Base-by-base conservation (phyloP, 1,140 invertebrate species). In the Ceratina calcarata region DNA sequence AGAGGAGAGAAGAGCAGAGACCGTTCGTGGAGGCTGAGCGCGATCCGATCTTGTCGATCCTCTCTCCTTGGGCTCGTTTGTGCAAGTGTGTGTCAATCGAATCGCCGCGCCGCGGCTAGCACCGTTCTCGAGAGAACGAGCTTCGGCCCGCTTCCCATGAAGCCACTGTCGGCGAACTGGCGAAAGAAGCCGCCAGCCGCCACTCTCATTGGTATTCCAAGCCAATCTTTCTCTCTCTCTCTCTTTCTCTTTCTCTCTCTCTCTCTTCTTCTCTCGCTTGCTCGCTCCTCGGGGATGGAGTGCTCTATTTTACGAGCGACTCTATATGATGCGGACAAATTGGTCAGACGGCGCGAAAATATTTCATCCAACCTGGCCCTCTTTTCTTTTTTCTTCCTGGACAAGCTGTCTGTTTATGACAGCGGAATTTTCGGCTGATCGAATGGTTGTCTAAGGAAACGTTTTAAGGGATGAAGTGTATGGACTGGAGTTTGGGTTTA, bases 291-390 rank as follows among this genome's bases (percentile, higher is more conserved):
- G 24, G 53, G 72, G 74, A 83, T 72, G 68, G 80, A 81, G 83
- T 85, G 88, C 81, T 89, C 88, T 89, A 89, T 89, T 90, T 90
- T 89, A 90, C 88, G 86, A 89, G 83, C 84, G 78, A 77, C 77
- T 88, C 78, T 87, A 89, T 88, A 87, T 86, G 87, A 88, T 88
- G 85, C 85, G 81, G 88, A 90, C 89, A 90, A 90, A 90, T 90
- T 89, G 88, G 81, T 73, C 86, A 55, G 58, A 62, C 71, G 72
- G 75, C 55, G 84, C 27, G 77, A 79, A 79, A 55, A 73, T n/a
- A 72, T 67, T 72, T 49, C 66, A 69, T 6, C 20, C 3, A 45
- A 22, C 0, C n/a, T 32, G 16, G 20, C 49, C 51, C n/a, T 22
- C 18, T 51, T 20, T 60, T 60, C 18, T 55, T 55, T 55, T 55